Conservation (phyloP, 2,888 invertebrate species). For the Lissonota sp. region DNA sequence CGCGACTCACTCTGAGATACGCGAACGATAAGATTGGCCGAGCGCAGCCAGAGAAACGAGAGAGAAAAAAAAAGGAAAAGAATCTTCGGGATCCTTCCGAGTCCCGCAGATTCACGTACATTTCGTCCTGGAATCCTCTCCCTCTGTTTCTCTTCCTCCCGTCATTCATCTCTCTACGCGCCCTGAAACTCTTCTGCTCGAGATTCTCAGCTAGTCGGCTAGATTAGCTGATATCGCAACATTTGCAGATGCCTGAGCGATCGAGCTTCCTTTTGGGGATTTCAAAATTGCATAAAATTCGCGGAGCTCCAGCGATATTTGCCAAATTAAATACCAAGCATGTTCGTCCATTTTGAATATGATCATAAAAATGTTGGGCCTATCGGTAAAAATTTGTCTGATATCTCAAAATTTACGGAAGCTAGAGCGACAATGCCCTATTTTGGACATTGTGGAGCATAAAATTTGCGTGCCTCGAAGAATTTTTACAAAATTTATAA, state of each 20-base stretch:
- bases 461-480: too few species aligned
- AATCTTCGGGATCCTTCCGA: constrained; percentile 35
- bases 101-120: constrained; percentile 41
- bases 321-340: too few species aligned
- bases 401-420: too few species aligned
- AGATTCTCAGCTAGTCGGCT: constrained; percentile 78
- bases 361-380: too few species aligned
- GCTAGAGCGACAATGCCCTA: too few species aligned
- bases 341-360: too few species aligned
- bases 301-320: too few species aligned
- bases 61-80: constrained; percentile 26
- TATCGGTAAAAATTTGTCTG: too few species aligned
- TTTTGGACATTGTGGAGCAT: too few species aligned
- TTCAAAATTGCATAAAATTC: too few species aligned
- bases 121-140: constrained; percentile 21
- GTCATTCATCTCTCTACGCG: constrained; percentile 65
- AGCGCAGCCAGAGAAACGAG: constrained; percentile 27
- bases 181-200: constrained; percentile 32
- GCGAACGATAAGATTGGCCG: constrained; percentile 72
- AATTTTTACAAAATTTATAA: too few species aligned
- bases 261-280: constrained; percentile 22
- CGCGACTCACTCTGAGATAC: constrained; percentile 75
- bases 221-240: constrained; percentile 71
- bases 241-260: neutral
- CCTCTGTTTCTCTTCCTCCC: constrained; percentile 47